phyloP scores from a whole-genome alignment of 2,113 vertebrate species.

The Aldabrachelys gigantea region DNA sequence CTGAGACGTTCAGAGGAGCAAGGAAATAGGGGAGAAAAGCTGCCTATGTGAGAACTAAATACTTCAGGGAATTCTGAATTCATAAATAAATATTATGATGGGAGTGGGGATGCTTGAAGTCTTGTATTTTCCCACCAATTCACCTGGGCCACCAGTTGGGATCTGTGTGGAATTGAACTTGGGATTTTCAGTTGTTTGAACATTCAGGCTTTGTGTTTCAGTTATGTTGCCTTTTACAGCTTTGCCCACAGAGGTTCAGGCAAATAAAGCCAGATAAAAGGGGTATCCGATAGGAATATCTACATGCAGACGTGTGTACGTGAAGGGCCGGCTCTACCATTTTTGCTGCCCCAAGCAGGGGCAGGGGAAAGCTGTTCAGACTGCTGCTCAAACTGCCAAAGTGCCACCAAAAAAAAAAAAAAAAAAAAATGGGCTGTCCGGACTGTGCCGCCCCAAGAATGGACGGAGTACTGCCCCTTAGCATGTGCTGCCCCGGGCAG shows the following conservation, averaged over 20 bases:
- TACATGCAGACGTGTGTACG: not conserved
- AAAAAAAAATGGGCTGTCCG: too few species aligned
- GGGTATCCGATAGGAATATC: not conserved
- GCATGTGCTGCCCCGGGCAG: too few species aligned
- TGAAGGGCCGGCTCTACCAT: too few species aligned
- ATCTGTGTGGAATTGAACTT: not conserved
- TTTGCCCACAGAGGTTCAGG: not conserved
- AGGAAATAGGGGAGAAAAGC: accelerated
- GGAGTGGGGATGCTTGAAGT: not conserved
- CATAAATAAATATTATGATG: accelerated
- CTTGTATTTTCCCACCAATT: not conserved
- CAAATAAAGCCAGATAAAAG: not conserved
- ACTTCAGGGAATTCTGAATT: not conserved
- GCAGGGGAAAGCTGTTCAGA: too few species aligned
- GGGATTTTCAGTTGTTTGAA: not conserved
- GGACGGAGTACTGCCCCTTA: too few species aligned
- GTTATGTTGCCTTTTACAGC: not conserved
- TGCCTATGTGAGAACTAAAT: not conserved
- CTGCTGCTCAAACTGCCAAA: too few species aligned
- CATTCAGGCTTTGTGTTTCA: not conserved
- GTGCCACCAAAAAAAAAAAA: too few species aligned
- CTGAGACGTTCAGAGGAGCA: not conserved
- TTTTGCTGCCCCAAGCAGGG: too few species aligned
- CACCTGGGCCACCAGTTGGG: not conserved
- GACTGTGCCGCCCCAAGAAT: too few species aligned